These are phyloP conservation scores for Collichthys lucidus DNA, from an alignment of 2,113 vertebrate species.

Conservation along the genomic window DNA sequence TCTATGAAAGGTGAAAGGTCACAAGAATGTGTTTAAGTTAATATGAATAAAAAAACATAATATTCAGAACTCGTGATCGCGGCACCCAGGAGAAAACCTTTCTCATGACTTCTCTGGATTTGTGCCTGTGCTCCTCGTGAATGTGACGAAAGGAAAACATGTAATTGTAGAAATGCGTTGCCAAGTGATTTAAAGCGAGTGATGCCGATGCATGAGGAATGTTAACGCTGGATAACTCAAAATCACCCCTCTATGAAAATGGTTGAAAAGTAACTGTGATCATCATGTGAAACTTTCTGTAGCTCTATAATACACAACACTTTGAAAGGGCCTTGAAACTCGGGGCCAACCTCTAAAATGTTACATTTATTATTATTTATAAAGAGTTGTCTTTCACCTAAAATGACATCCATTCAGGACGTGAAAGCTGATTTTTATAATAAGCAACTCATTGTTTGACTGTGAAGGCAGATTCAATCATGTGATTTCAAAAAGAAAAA, in stretches of 20 bases:
- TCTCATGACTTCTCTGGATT: background rate
- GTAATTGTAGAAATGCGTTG: conserved; percentile 18
- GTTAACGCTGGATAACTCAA: conserved; percentile 19
- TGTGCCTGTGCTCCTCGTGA: background rate
- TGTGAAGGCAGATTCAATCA: background rate
- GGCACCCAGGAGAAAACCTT: background rate
- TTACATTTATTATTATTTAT: background rate
- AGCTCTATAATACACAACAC: background rate
- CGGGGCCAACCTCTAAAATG: too few species aligned
- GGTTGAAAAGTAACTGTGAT: conserved; percentile 18
- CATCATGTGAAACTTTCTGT: background rate
- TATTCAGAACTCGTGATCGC: too few species aligned
- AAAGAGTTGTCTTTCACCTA: conserved; percentile 1
- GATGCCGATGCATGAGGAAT: conserved; percentile 27
- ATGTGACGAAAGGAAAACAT: background rate
- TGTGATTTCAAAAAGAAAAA: background rate
- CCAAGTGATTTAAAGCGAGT: conserved; percentile 38
- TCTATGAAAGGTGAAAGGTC: background rate
- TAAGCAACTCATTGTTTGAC: background rate
- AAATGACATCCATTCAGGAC: background rate
- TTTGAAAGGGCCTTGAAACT: too few species aligned
- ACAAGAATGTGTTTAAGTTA: background rate
- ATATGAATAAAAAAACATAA: background rate
- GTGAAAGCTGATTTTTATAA: background rate
- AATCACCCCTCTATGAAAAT: background rate